Percentiles rank a stretch among this genome's conserved stretches.
phyloP scores from a whole-genome alignment of 1,140 invertebrate genomes.

The Tenebrio molitor region DNA sequence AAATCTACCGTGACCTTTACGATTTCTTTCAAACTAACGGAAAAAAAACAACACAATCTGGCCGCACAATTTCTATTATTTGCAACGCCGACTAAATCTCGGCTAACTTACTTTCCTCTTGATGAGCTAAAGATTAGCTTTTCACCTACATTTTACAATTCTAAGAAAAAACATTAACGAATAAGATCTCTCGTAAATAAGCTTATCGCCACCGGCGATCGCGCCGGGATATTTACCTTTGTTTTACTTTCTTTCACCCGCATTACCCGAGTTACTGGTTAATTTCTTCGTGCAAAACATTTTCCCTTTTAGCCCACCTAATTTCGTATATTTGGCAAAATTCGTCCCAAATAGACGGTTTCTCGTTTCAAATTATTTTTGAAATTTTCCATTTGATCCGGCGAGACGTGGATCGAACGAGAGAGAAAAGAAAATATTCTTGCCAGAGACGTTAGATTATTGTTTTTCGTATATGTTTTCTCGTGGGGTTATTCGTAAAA shows the following conservation, averaged over 20 bases:
- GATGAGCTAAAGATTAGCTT: no score
- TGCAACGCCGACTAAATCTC: no score
- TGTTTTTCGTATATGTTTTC: slow-evolving; percentile 25
- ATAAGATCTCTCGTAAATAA: slow-evolving; percentile 13
- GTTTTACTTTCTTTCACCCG: slow-evolving; percentile 15
- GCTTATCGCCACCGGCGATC: slow-evolving; percentile 7
- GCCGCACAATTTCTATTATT: no score
- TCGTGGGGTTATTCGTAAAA: slow-evolving; percentile 1
- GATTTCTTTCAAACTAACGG: no score
- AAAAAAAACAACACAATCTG: no score
- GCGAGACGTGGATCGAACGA: background rate
- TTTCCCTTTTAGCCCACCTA: no score
- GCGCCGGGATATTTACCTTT: slow-evolving; percentile 21
- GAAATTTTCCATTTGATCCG: background rate
- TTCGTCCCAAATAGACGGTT: no score
- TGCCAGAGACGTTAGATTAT: background rate
- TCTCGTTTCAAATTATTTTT: background rate
- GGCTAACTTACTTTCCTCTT: no score
- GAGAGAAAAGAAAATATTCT: slow-evolving; percentile 9
- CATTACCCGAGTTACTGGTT: slow-evolving; percentile 5
- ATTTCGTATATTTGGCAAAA: no score
- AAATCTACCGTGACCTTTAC: no score
- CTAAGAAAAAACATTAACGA: background rate
- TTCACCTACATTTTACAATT: no score
- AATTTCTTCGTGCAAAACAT: background rate